phyloP scores from a whole-genome alignment of 1,140 invertebrate genomes.

The Macrobrachium nipponense region DNA sequence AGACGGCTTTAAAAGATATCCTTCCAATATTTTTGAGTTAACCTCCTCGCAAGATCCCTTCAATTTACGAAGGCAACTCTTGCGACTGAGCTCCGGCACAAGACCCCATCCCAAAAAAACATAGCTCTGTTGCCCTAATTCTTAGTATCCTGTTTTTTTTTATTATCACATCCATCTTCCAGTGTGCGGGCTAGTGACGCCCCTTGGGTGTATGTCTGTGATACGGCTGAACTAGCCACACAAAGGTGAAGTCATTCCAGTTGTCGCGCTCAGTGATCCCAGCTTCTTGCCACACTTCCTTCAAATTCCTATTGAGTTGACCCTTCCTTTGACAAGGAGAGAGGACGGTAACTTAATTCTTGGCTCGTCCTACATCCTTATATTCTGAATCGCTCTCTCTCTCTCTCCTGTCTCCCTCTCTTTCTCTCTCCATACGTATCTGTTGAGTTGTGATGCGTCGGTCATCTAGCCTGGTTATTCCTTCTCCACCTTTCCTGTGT shows the following conservation, averaged over 20 bases:
- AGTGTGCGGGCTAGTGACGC: constrained; percentile 51
- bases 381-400: background rate
- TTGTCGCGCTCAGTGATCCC: constrained; percentile 42
- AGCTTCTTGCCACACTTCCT: background rate
- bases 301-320: background rate
- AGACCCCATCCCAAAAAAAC: background rate
- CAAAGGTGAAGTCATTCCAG: constrained; percentile 58
- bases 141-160: constrained; percentile 33
- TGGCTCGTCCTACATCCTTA: background rate
- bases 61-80: background rate
- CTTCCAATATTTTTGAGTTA: constrained; percentile 23
- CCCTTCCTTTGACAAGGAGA: background rate
- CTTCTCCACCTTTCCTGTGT: constrained; percentile 45
- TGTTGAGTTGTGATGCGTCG: constrained; percentile 51
- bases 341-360: background rate
- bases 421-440: constrained; percentile 14
- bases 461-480: constrained; percentile 50
- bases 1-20: constrained; percentile 47
- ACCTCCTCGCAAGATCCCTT: constrained; percentile 5
- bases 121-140: background rate
- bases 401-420: background rate
- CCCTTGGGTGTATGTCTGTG: constrained; percentile 60
- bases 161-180: constrained; percentile 24
- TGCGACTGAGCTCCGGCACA: constrained; percentile 47
- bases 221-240: constrained; percentile 55